Percentiles rank a stretch among this genome's conserved stretches.
phyloP scores from a whole-genome alignment of 2,113 vertebrate genomes.

The Emydura subglobosa region DNA sequence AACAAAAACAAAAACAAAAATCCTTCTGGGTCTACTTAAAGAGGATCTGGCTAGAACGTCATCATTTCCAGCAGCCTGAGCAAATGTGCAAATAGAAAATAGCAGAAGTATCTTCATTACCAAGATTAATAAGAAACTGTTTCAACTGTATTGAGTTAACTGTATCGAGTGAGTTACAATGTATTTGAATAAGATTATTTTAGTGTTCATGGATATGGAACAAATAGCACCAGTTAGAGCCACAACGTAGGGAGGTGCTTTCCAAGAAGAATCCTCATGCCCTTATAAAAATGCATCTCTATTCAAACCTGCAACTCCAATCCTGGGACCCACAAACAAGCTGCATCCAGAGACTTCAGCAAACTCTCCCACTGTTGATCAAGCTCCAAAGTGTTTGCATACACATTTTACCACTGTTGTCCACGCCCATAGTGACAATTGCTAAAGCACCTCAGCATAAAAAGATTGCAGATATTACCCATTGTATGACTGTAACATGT shows the following conservation, averaged over 20 bases:
- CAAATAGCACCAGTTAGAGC: not conserved
- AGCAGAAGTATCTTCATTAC: not conserved
- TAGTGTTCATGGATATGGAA: not conserved
- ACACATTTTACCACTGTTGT: not conserved
- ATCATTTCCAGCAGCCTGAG: not conserved
- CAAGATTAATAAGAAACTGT: not conserved
- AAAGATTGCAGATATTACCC: not conserved
- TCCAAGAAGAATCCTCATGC: not conserved
- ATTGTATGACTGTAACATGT: not conserved
- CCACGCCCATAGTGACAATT: not conserved
- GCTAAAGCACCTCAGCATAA: not conserved
- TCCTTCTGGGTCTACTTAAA: not conserved
- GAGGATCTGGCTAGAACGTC: not conserved
- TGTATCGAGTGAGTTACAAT: not conserved
- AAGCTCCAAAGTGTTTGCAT: not conserved
- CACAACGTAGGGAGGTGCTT: not conserved
- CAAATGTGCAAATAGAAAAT: not conserved
- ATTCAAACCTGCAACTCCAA: slow-evolving; percentile 9
- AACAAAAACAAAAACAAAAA: not conserved
- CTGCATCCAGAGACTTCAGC: not conserved
- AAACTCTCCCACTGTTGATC: not conserved
- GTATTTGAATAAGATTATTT: not conserved
- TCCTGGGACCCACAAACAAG: not conserved
- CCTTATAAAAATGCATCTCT: fast-evolving
- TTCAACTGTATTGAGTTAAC: not conserved